Base-by-base conservation (phyloP, 2,888 invertebrate species). In the Acrocyrtus sp. region DNA sequence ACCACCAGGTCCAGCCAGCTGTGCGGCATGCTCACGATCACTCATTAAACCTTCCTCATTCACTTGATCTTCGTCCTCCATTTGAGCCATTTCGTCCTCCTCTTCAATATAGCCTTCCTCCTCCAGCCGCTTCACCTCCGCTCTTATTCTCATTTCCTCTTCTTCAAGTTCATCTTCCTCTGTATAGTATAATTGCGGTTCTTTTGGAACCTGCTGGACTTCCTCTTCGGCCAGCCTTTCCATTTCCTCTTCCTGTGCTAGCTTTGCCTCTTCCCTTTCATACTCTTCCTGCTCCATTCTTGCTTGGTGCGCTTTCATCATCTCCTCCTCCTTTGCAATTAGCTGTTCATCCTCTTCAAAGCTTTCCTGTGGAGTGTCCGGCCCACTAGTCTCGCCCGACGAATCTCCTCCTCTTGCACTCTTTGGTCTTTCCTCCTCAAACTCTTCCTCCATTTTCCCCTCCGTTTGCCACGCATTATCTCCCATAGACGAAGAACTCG, bases 331-430 rank as follows among this genome's bases (percentile, higher is more conserved):
- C 50, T 74, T 75, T 1, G 72, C 77, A 61, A 67, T 72, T 24
- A 67, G 56, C 45, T 50, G 60, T 27, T 77, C 77, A 48, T 79
- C 81, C 29, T 92, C 91, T 77, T 91, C 91, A 72, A 90, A 90
- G 81, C 92, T 92, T 76, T 89, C 90, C 2, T 84, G 85, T 12
- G 94, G 94, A 83, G 92, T 93, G 81, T 95, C 94, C 0, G 95
- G 95, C 0, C 95, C 95, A 8, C 94, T 94, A 15, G 95, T 95
- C 82, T 92, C 93, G 1, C 94, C 94, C 0, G 94, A 94, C 10
- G 93, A 92, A 58, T 88, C 88, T 41, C 88, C 89, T 34, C 81
- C 82, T 43, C 75, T 77, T 29, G 75, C 76, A 26, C 70, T 69
- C 15, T 57, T 72, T 2, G 51, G 68, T 50, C 57, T 48, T 43